A percentile compares a stretch with the other conserved stretches of the same genome.
Conservation (phyloP, 2,797 vertebrate species). For the Phyllotis vaccarum region DNA sequence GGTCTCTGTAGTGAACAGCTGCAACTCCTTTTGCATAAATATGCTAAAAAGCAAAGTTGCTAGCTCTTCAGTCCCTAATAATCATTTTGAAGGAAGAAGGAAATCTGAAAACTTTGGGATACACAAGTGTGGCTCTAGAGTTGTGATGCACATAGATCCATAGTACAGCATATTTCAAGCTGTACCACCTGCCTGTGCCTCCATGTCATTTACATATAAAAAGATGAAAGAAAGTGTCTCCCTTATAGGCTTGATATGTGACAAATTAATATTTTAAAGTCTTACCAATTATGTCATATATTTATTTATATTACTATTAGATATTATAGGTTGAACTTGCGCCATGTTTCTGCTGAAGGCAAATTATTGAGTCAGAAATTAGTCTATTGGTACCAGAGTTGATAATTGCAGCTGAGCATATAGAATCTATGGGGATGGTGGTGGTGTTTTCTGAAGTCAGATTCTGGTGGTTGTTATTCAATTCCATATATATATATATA, state of each 20-base stretch:
- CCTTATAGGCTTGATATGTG: neutral
- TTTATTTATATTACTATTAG: neutral
- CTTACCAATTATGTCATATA: neutral
- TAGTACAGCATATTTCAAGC: neutral
- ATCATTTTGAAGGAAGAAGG: neutral
- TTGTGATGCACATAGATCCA: neutral
- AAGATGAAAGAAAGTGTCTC: neutral
- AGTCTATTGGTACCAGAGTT: neutral
- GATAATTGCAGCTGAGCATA: neutral
- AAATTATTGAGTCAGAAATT: neutral
- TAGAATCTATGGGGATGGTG: neutral
- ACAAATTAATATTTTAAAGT: neutral
- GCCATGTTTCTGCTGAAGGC: neutral
- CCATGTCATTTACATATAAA: neutral
- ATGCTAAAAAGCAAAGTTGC: neutral
- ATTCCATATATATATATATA: neutral
- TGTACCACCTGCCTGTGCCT: neutral
- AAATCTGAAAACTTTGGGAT: neutral
- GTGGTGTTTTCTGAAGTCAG: neutral
- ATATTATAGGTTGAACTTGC: neutral
- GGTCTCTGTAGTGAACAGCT: neutral
- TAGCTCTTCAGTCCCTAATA: neutral
- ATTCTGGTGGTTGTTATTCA: neutral
- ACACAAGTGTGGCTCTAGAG: neutral
- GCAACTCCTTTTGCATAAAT: neutral